Evolutionary conservation across 2,888 invertebrate species (phyloP).

Genomic region (Euphydryas editha): DNA sequence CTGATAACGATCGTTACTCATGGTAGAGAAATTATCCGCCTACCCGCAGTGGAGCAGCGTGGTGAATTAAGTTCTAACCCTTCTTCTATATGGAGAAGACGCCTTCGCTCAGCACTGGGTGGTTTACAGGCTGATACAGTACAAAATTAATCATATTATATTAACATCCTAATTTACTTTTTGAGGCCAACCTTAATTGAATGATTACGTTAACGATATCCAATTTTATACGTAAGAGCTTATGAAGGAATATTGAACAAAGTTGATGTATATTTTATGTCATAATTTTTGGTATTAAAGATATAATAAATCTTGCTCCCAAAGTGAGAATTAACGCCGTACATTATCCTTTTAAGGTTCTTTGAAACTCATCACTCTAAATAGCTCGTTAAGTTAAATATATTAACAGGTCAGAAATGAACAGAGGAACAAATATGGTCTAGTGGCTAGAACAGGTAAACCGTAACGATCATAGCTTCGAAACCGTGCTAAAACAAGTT

Average conservation of each 20-base stretch:
- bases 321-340: slow-evolving; percentile 9
- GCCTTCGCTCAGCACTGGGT: no score
- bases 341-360: slow-evolving; percentile 16
- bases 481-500: no score
- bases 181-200: slow-evolving; percentile 8
- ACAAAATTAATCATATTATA: slow-evolving; percentile 21
- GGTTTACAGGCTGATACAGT: no score
- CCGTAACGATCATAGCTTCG: no score
- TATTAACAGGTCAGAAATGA: neutral
- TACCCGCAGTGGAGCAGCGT: no score
- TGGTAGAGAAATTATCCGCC: no score
- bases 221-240: neutral
- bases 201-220: neutral
- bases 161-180: slow-evolving; percentile 20
- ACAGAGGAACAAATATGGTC: no score
- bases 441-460: no score
- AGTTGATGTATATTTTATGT: slow-evolving; percentile 3
- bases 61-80: no score
- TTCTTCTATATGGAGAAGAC: no score
- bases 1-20: no score
- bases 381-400: slow-evolving; percentile 4
- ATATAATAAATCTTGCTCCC: slow-evolving; percentile 24
- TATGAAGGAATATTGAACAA: neutral
- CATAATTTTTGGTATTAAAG: slow-evolving; percentile 25
- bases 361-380: slow-evolving; percentile 14